These are phyloP conservation scores for Anomalospiza imberbis DNA, from an alignment of 2,797 vertebrate genomes.

Conservation along the genomic window DNA sequence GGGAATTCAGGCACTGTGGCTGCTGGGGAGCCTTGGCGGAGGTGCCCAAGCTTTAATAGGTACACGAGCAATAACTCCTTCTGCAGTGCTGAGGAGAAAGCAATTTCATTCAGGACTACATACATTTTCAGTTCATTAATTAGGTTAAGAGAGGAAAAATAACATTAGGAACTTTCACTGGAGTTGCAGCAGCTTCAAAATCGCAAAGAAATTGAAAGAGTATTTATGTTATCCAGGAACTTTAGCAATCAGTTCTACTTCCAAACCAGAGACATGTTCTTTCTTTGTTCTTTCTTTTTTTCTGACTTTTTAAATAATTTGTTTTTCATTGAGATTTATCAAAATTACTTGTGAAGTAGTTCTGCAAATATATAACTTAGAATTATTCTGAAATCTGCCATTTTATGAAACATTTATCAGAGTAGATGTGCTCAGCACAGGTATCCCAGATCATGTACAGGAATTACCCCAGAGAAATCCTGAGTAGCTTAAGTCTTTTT, in stretches of 20 bases:
- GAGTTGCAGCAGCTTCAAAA: background rate
- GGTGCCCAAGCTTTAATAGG: background rate
- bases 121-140: conserved; percentile 23
- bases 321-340: background rate
- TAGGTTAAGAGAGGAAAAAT: conserved; percentile 12
- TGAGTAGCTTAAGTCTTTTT: background rate
- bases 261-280: background rate
- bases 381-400: background rate
- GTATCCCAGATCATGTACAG: background rate
- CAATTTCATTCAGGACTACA: background rate
- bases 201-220: background rate
- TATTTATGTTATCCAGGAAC: background rate
- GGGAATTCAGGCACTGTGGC: background rate
- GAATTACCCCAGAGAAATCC: background rate
- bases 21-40: background rate
- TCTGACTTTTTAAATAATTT: background rate
- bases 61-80: background rate
- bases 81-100: conserved; percentile 4
- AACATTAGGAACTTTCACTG: background rate
- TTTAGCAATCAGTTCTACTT: background rate
- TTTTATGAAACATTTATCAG: background rate
- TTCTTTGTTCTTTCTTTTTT: background rate
- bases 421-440: background rate
- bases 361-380: background rate
- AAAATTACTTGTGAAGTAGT: background rate